Base-by-base conservation (phyloP, 2,113 vertebrate genomes). In the Uria aalge region DNA sequence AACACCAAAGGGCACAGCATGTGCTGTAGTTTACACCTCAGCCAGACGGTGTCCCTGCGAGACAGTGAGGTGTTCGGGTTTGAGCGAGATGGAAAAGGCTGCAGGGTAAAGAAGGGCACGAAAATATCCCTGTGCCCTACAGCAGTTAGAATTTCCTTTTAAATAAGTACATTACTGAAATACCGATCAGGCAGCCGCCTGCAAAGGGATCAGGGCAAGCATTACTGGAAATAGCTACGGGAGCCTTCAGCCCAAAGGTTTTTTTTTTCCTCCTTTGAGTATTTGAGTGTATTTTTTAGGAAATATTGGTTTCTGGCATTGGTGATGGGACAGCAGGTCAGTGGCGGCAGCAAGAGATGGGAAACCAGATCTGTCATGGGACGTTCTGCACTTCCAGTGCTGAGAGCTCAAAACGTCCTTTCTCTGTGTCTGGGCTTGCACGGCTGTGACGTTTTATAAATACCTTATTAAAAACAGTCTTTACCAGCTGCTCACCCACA, bases 31-130 rank as follows among this genome's bases (percentile, higher is more conserved):
- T 96, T 91, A 55, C 71, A 56, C 67, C 81, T 92, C 82, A 67
- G 48, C 93, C 96, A 96, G 94, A 81, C 0, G 90, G 29, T 97
- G 96, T 97, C 96, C 77, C 90, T 94, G 8, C 5, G 40, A 91
- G 88, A 92, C 81, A 92, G 32, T 1, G 26, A 96, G 81, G 93
- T 45, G 48, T 24, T 38, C 81, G 53, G 43, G 23, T 88, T 10
- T 32, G 50, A 85, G 53, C 1, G 3, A 75, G 32, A 30, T 60
- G 50, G 52, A 68, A 91, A 88, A 89, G 38, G 20, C n/a, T 83
- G 38, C 81, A 67, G 52, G 88, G 75, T 74, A 74, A 90, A 90
- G 88, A 88, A 84, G 60, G 66, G 76, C 81, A 90, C 18, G 50
- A 89, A 94, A 96, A 92, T 69, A 91, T 48, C 77, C 62, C 83